Conservation (phyloP, 2,797 vertebrate species). For the Enteromius mattozi region DNA sequence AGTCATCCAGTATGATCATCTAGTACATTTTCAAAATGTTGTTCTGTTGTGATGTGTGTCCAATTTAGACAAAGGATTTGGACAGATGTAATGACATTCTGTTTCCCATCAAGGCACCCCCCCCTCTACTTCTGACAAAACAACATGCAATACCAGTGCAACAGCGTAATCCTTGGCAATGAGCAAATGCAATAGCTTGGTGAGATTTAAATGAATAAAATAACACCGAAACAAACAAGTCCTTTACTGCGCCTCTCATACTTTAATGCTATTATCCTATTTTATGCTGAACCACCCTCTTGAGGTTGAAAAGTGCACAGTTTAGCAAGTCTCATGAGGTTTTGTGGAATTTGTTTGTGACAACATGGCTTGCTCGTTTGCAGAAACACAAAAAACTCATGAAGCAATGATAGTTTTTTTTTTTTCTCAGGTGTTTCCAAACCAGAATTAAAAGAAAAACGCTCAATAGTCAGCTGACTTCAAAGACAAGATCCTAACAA, state of each 20-base stretch:
- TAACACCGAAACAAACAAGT: slow-evolving; percentile 22
- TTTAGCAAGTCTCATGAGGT: slow-evolving; percentile 28
- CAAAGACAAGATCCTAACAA: not conserved
- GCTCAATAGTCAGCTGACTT: not conserved
- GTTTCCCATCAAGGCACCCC: not conserved
- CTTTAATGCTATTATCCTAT: slow-evolving; percentile 27
- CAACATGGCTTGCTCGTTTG: not conserved
- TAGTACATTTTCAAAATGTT: not conserved
- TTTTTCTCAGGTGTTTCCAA: not conserved
- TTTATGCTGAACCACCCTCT: not conserved
- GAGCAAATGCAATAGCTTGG: slow-evolving; percentile 52
- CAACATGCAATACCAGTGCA: slow-evolving; percentile 58
- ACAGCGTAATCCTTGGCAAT: slow-evolving; percentile 29
- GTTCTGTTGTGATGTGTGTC: not conserved
- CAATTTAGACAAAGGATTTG: slow-evolving; percentile 16
- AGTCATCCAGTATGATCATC: not conserved
- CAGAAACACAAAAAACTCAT: not conserved
- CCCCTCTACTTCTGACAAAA: not conserved
- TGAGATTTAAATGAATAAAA: slow-evolving; percentile 38
- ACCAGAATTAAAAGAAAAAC: not conserved
- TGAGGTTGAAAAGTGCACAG: not conserved
- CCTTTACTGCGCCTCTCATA: not conserved
- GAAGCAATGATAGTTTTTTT: not conserved
- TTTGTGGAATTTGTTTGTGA: slow-evolving; percentile 21
- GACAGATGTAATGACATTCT: slow-evolving; percentile 23